Conservation (phyloP, 2,888 invertebrate species). For the Papilio gigon region DNA sequence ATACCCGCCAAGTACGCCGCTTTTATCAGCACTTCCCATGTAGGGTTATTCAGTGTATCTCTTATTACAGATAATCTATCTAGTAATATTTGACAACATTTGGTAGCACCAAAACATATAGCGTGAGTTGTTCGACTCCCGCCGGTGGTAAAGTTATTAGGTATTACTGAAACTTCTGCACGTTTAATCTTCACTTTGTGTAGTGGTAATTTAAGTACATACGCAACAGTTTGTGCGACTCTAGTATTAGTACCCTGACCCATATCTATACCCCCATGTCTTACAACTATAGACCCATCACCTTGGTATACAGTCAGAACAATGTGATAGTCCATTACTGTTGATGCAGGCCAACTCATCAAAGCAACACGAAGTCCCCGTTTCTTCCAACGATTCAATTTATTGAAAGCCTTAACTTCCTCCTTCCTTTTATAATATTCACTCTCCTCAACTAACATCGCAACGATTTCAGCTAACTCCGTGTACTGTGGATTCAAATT, state of each 20-base stretch:
- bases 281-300: slow-evolving; percentile 85
- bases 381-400: slow-evolving; percentile 87
- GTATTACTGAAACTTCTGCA: slow-evolving; percentile 75
- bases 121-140: slow-evolving; percentile 85
- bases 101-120: slow-evolving; percentile 79
- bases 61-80: slow-evolving; percentile 73
- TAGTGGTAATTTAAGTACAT: slow-evolving; percentile 84
- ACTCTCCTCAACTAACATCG: slow-evolving; percentile 57
- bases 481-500: slow-evolving; percentile 42
- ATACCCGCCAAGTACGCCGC: slow-evolving; percentile 68
- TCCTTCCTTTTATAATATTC: slow-evolving; percentile 76
- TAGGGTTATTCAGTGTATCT: slow-evolving; percentile 67
- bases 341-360: slow-evolving; percentile 44
- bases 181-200: slow-evolving; percentile 83
- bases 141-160: slow-evolving; percentile 83
- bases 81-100: slow-evolving; percentile 74
- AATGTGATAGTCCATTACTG: slow-evolving; percentile 42
- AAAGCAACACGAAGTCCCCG: slow-evolving; percentile 78
- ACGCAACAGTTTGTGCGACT: slow-evolving; percentile 87
- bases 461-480: slow-evolving; percentile 50
- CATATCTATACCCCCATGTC: slow-evolving; percentile 86
- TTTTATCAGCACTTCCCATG: slow-evolving; percentile 79
- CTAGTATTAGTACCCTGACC: slow-evolving; percentile 91
- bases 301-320: slow-evolving; percentile 74
- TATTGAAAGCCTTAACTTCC: slow-evolving; percentile 81